These are phyloP conservation scores for Spialia ferax DNA, from an alignment of 2,888 invertebrate genomes.

Conservation along the genomic window DNA sequence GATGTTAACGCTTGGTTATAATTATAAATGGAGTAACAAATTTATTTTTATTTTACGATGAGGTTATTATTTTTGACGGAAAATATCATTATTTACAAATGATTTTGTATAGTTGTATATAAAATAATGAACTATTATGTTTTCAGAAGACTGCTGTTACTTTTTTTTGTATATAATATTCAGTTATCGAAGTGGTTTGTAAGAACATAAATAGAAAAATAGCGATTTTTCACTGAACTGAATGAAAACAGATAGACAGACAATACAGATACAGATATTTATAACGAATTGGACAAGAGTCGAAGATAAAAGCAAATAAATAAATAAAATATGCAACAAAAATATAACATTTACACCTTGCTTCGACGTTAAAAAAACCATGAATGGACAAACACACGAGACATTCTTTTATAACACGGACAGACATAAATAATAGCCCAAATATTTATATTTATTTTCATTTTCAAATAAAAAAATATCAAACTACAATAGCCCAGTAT, in stretches of 20 bases:
- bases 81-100: constrained; percentile 76
- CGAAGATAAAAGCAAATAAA: constrained; percentile 47
- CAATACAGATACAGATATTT: constrained; percentile 48
- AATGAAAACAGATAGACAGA: constrained; percentile 45
- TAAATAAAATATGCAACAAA: constrained; percentile 41
- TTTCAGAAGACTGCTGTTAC: constrained; percentile 83
- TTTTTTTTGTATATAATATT: constrained; percentile 68
- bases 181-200: constrained; percentile 57
- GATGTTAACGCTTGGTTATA: constrained; percentile 73
- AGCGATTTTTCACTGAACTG: constrained; percentile 80
- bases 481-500: constrained; percentile 81
- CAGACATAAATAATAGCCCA: constrained; percentile 77
- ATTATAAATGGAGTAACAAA: constrained; percentile 56
- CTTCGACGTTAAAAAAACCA: constrained; percentile 58
- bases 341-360: constrained; percentile 37
- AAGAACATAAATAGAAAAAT: constrained; percentile 62
- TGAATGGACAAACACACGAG: constrained; percentile 69
- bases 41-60: constrained; percentile 56
- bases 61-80: constrained; percentile 61
- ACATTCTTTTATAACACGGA: constrained; percentile 74
- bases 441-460: constrained; percentile 65
- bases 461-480: constrained; percentile 56
- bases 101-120: constrained; percentile 74
- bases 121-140: constrained; percentile 68
- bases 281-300: constrained; percentile 54